Conservation (phyloP, 2,113 vertebrate genomes). For the Chaetodon auriga region DNA sequence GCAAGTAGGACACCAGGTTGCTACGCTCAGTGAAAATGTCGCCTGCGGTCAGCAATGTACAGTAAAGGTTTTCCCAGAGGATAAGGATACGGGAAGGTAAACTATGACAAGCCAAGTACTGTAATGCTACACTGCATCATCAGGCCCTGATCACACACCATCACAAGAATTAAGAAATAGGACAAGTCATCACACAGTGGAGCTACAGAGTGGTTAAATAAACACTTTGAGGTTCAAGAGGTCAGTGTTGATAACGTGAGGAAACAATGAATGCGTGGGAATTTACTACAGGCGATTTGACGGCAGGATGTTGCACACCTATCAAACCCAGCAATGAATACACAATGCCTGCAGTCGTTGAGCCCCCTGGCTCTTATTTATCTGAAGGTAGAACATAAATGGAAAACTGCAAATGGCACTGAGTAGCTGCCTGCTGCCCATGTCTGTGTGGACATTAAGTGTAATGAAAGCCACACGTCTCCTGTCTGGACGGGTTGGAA, state of each 20-base stretch:
- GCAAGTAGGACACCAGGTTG: constrained; percentile 62
- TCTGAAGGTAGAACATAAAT: constrained; percentile 69
- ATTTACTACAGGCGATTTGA: constrained; percentile 42
- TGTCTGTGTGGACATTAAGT: constrained; percentile 79
- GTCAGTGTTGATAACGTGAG: constrained; percentile 52
- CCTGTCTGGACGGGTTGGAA: constrained; percentile 77
- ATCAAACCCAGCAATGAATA: constrained; percentile 62
- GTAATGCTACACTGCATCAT: constrained; percentile 51
- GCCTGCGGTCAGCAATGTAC: constrained; percentile 66
- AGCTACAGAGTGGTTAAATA: constrained; percentile 48
- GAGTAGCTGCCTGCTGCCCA: constrained; percentile 54
- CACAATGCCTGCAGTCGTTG: constrained; percentile 41
- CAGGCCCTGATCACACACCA: constrained; percentile 37
- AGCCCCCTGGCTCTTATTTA: constrained; percentile 68
- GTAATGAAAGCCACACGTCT: constrained; percentile 82
- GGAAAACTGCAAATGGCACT: constrained; percentile 70
- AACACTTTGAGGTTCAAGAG: constrained; percentile 56
- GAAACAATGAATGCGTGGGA: constrained; percentile 36
- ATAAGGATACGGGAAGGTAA: constrained; percentile 54
- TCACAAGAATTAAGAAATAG: constrained; percentile 45
- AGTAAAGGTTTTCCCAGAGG: constrained; percentile 55
- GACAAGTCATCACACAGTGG: constrained; percentile 48
- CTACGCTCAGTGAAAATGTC: constrained; percentile 70
- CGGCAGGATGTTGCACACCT: constrained; percentile 51
- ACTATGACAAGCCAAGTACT: constrained; percentile 50